Base-by-base conservation (phyloP, 1,140 invertebrate species). In the Anagrus nilaparvatae region DNA sequence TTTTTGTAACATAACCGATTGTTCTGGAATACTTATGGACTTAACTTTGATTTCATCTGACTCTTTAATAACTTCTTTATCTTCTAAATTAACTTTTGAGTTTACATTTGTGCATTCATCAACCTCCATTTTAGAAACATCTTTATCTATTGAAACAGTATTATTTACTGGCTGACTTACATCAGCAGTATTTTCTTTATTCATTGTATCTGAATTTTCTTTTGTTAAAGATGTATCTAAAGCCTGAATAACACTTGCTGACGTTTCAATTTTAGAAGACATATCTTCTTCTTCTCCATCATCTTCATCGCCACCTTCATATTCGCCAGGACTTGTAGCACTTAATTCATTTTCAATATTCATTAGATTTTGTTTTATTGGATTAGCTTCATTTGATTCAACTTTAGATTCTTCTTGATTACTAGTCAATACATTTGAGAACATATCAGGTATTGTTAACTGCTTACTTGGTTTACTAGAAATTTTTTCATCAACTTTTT, bases 291-390 rank as follows among this genome's bases (percentile, higher is more conserved):
- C 55, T 17, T 52, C 56, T 0, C 63, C 60, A 27, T 68, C 65
- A 28, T 66, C 60, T 14, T 67, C 63, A 24, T 66, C 63, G 1
- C 72, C 71, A 13, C 65, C 69, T 43, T 73, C 74, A 44, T 69
- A 71, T 36, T 75, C 75, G 13, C 74, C 69, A 10, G 64, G 59
- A 56, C 64, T 66, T 10, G 23, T 10, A 20, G 60, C 61, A 2
- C 56, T 52, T 0, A 56, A 47, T 31, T 66, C 62, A 16, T 45
- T 48, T 41, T 58, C 58, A 0, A 47, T 45, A 6, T 29, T 9
- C 29, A n/a, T n/a, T 49, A 41, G 19, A 41, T 44, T 4, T 27
- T 14, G 28, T 16, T 7, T 48, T 34, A 12, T 47, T 7, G 37
- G 40, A 12, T 35, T 34, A 13, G 30, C 30, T 13, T 35, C 24